A percentile compares a stretch with the other conserved stretches of the same genome.
Evolutionary conservation across 2,888 invertebrate genomes (phyloP).

Genomic region (Caenorhabditis doughertyi): DNA sequence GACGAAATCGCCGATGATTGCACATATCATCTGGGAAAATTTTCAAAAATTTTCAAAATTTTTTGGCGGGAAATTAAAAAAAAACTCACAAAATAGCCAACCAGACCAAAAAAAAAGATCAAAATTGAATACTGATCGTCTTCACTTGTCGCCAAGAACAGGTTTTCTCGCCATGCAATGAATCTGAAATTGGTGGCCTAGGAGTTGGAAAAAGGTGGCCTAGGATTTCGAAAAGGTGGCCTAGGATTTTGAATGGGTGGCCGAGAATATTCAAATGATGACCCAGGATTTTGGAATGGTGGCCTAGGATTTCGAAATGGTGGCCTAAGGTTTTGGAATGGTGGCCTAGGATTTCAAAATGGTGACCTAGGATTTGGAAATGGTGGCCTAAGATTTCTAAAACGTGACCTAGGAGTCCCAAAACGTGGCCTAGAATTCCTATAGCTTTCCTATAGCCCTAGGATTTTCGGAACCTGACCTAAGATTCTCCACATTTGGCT

Average conservation of each 20-base stretch:
- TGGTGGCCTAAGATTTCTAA: too few species aligned
- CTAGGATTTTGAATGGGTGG: not conserved
- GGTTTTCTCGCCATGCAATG: not conserved
- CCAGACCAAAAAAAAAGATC: slow-evolving; percentile 1
- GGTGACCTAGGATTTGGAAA: too few species aligned
- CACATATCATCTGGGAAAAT: slow-evolving; percentile 10
- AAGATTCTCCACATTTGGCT: too few species aligned
- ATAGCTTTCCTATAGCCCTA: too few species aligned
- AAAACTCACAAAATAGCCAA: slow-evolving; percentile 31
- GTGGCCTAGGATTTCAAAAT: too few species aligned
- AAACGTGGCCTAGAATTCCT: too few species aligned
- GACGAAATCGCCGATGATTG: not conserved
- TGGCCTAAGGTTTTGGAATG: not conserved
- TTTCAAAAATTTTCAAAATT: not conserved
- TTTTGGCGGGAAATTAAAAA: too few species aligned
- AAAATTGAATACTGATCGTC: slow-evolving; percentile 11
- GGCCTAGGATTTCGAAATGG: not conserved
- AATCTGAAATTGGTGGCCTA: not conserved
- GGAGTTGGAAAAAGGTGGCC: not conserved
- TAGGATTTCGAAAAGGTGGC: too few species aligned
- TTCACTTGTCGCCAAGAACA: not conserved
- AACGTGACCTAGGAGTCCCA: too few species aligned
- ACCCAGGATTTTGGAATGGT: not conserved
- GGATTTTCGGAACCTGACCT: too few species aligned
- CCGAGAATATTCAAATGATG: too few species aligned